These are phyloP conservation scores for Ceyx erithaca DNA, from an alignment of 2,797 vertebrate species.

Conservation along the genomic window DNA sequence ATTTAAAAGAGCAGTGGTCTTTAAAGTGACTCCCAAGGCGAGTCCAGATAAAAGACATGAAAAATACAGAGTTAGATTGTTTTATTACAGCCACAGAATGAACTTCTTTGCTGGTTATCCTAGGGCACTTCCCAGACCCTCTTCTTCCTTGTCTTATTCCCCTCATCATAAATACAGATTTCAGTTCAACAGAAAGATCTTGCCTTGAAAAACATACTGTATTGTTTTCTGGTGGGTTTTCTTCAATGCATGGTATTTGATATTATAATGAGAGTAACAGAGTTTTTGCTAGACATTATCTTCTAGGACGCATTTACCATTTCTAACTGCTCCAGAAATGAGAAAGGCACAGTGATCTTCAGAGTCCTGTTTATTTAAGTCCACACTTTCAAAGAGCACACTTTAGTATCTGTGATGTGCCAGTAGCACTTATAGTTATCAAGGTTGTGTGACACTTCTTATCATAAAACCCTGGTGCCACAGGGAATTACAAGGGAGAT, in stretches of 20 bases:
- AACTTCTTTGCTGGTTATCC: not conserved
- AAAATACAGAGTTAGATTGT: not conserved
- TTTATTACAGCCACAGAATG: not conserved
- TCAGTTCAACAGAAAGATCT: not conserved
- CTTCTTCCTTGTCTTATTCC: not conserved
- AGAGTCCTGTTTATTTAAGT: not conserved
- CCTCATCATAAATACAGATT: not conserved
- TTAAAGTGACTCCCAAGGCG: not conserved
- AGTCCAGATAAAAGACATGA: not conserved
- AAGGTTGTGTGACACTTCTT: conserved; percentile 21
- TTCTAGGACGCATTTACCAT: not conserved
- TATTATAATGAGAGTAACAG: not conserved
- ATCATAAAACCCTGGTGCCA: not conserved
- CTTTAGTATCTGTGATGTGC: conserved; percentile 2
- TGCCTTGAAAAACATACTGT: not conserved
- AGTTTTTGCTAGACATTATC: not conserved
- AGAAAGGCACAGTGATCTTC: not conserved
- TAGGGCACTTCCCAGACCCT: not conserved
- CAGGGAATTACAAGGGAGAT: not conserved
- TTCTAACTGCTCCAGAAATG: not conserved
- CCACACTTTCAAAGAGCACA: not conserved
- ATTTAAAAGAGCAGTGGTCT: not conserved
- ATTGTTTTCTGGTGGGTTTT: not conserved
- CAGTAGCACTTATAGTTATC: not conserved
- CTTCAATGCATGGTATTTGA: not conserved